Evolutionary conservation across 2,888 invertebrate species (phyloP).

Genomic region (Rotaria sp.): DNA sequence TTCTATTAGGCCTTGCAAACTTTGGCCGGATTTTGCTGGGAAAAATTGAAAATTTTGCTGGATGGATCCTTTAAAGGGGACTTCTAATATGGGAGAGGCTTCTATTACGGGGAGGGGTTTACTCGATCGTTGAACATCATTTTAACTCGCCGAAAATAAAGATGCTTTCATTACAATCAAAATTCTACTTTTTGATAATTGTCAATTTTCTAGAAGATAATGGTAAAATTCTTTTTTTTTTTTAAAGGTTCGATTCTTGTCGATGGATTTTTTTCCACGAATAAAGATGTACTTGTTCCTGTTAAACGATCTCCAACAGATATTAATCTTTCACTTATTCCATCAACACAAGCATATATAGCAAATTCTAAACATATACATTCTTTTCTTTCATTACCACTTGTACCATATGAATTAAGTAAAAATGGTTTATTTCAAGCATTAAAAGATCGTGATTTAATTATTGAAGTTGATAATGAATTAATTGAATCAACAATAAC

Average conservation of each 20-base stretch:
- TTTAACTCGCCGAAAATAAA: no score
- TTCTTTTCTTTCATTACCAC: conserved; percentile 7
- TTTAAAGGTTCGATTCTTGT: background rate
- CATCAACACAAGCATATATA: conserved; percentile 1
- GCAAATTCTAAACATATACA: background rate
- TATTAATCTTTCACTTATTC: background rate
- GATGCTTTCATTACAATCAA: no score
- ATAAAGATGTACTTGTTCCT: conserved; percentile 3
- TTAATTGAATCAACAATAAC: conserved; percentile 6
- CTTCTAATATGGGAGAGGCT: no score
- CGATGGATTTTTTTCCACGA: background rate
- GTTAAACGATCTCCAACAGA: background rate
- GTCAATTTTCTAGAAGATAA: no score
- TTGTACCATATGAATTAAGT: conserved; percentile 26
- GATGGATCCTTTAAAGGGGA: no score
- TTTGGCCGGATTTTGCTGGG: no score
- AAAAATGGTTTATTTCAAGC: background rate
- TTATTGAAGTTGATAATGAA: background rate
- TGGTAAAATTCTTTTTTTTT: background rate
- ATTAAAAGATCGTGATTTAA: conserved; percentile 24
- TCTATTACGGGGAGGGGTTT: no score
- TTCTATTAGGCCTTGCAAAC: no score
- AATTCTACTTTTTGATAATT: no score
- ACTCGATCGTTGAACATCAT: no score
- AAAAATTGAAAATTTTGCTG: no score